Percentiles rank a stretch among this genome's conserved stretches.
Evolutionary conservation across 92 coral and sea anemone genomes (phyloP).

Genomic region (Umimayanthus chanpuru): DNA sequence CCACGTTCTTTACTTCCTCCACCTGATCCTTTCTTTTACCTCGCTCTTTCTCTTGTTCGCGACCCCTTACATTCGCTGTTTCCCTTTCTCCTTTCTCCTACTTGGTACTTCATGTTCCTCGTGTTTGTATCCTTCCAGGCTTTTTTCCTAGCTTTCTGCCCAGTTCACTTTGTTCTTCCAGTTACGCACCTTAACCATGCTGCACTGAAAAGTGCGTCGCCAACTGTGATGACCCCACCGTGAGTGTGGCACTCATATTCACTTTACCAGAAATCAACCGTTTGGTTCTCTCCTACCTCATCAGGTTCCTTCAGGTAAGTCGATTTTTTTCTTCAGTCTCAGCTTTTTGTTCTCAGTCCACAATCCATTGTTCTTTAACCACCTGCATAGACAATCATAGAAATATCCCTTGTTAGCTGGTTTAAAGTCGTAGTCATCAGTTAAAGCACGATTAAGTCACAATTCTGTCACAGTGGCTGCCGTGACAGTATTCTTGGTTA

Average conservation of each 20-base stretch:
- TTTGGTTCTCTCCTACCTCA: slow-evolving; percentile 86
- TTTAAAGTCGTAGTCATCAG: too few relatives aligned
- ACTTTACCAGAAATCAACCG: slow-evolving; percentile 90
- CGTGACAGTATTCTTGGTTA: not conserved
- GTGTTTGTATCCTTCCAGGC: not conserved
- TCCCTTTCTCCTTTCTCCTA: not conserved
- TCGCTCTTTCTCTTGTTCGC: not conserved
- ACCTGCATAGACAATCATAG: not conserved
- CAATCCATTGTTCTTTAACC: not conserved
- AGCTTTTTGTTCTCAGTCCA: not conserved
- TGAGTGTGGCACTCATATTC: slow-evolving; percentile 77
- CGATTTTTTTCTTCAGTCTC: not conserved
- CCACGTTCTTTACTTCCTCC: not conserved
- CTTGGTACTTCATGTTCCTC: not conserved
- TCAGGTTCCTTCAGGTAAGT: slow-evolving; percentile 90
- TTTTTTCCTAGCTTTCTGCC: not conserved
- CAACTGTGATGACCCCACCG: slow-evolving; percentile 89
- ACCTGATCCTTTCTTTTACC: not conserved
- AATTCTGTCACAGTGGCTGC: not conserved
- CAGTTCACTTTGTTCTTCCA: not conserved
- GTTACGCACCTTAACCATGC: slow-evolving; percentile 66
- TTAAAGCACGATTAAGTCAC: not conserved
- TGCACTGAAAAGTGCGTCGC: slow-evolving; percentile 86
- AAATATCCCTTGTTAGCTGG: too few relatives aligned
- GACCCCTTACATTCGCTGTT: not conserved